phyloP scores from a whole-genome alignment of 1,140 invertebrate species.

The Amphibalanus amphitrite region DNA sequence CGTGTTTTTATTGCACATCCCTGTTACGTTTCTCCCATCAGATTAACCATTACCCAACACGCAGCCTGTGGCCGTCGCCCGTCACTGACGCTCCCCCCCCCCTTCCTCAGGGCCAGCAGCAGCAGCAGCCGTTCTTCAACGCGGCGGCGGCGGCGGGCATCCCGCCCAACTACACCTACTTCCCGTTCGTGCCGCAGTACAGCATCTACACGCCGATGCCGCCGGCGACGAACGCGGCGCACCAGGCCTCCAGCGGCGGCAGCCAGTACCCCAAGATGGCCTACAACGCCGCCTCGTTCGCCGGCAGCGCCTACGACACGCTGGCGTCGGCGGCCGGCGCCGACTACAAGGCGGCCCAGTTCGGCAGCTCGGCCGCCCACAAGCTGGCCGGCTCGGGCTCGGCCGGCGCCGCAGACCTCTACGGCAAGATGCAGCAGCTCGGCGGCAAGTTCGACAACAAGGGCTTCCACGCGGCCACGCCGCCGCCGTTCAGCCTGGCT shows the following conservation, averaged over 20 bases:
- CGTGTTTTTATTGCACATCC: no score
- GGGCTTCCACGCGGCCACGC: slow-evolving; percentile 60
- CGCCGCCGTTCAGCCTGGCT: slow-evolving; percentile 53
- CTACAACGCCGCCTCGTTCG: background rate
- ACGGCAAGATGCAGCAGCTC: slow-evolving; percentile 4
- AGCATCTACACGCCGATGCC: slow-evolving; percentile 5
- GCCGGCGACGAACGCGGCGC: background rate
- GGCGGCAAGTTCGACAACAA: slow-evolving; percentile 47
- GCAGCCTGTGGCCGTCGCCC: no score
- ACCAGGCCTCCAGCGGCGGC: background rate
- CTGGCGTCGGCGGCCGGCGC: background rate
- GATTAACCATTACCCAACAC: no score
- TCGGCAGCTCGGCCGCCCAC: background rate
- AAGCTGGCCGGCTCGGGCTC: background rate
- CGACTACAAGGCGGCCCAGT: background rate
- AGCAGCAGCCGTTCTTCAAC: slow-evolving; percentile 3
- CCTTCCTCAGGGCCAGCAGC: background rate
- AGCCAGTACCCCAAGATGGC: background rate
- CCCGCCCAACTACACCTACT: slow-evolving; percentile 5
- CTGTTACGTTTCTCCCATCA: no score
- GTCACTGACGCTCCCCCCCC: background rate
- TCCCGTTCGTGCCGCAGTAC: background rate
- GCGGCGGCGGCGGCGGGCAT: background rate
- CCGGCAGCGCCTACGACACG: background rate
- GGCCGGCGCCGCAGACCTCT: background rate